phyloP scores from a whole-genome alignment of 2,797 vertebrate genomes.

The Diceros bicornis region DNA sequence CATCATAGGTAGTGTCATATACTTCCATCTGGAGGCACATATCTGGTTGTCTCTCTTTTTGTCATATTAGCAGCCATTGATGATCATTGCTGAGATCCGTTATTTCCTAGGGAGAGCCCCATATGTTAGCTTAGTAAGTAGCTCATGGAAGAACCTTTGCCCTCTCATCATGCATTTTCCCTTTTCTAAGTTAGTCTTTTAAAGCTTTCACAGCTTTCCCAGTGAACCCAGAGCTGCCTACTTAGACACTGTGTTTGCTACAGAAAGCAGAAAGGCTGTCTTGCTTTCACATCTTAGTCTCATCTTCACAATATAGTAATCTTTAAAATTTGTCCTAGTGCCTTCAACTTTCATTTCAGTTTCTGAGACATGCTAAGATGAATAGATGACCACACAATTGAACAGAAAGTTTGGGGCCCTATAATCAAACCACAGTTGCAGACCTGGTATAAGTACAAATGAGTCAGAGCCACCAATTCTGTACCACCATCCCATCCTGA shows the following conservation, averaged over 20 bases:
- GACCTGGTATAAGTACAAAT: background rate
- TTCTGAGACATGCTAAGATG: slow-evolving; percentile 35
- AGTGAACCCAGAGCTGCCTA: background rate
- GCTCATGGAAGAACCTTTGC: slow-evolving; percentile 31
- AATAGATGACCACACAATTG: background rate
- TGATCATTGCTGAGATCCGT: background rate
- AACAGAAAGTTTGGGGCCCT: background rate
- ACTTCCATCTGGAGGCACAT: background rate
- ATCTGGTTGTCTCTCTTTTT: slow-evolving; percentile 28
- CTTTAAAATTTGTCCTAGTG: slow-evolving; percentile 53
- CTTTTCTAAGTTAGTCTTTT: slow-evolving; percentile 46
- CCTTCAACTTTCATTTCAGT: slow-evolving; percentile 25
- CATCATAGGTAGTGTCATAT: background rate
- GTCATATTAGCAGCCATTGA: background rate
- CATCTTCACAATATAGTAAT: slow-evolving; percentile 33
- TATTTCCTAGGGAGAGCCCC: slow-evolving; percentile 17
- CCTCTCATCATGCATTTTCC: slow-evolving; percentile 21
- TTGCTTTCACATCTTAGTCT: slow-evolving; percentile 47
- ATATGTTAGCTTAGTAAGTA: slow-evolving; percentile 36
- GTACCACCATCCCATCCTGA: background rate
- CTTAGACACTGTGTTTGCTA: slow-evolving; percentile 11
- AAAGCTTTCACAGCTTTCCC: background rate
- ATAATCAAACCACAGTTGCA: slow-evolving; percentile 14
- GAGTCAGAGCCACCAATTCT: background rate
- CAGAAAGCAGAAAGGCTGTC: slow-evolving; percentile 54